Conservation (phyloP, 2,113 vertebrate genomes). For the Hippocampus zosterae region DNA sequence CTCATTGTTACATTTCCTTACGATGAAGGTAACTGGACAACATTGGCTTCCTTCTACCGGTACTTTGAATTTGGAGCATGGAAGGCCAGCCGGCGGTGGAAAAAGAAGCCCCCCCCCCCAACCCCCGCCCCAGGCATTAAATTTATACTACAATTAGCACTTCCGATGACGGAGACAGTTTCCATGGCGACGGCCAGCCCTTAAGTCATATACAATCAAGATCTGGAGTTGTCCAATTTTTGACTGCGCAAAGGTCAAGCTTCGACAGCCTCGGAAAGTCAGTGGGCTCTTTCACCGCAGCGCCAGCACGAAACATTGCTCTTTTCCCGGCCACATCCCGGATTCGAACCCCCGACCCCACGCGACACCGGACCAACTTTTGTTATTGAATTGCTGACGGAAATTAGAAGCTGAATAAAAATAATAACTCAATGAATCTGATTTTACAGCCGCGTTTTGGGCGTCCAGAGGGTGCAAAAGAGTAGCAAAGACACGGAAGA, state of each 20-base stretch:
- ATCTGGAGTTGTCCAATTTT: slow-evolving; percentile 31
- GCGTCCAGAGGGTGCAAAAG: no score
- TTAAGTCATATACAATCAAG: slow-evolving; percentile 97
- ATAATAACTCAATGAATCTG: no score
- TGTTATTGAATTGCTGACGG: no score
- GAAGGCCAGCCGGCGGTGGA: slow-evolving; percentile 31
- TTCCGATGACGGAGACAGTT: slow-evolving; percentile 97
- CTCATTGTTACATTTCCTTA: no score
- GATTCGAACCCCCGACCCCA: no score
- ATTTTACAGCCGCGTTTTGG: no score
- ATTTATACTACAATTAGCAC: slow-evolving; percentile 99
- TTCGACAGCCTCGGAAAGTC: slow-evolving; percentile 99
- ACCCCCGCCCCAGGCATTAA: slow-evolving; percentile 99
- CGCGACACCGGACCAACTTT: no score
- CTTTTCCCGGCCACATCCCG: not conserved
- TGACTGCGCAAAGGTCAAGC: slow-evolving; percentile 99
- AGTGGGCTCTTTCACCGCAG: slow-evolving; percentile 99
- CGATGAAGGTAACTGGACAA: no score
- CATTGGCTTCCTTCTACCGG: no score
- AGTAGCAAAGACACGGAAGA: no score
- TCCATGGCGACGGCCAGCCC: slow-evolving; percentile 99
- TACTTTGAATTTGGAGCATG: no score
- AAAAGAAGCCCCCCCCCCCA: slow-evolving; percentile 99
- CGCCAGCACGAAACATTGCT: slow-evolving; percentile 84
- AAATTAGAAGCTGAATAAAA: no score